These are phyloP conservation scores for Drosophila stalkeri DNA, from an alignment of 2,888 invertebrate genomes.

Conservation along the genomic window DNA sequence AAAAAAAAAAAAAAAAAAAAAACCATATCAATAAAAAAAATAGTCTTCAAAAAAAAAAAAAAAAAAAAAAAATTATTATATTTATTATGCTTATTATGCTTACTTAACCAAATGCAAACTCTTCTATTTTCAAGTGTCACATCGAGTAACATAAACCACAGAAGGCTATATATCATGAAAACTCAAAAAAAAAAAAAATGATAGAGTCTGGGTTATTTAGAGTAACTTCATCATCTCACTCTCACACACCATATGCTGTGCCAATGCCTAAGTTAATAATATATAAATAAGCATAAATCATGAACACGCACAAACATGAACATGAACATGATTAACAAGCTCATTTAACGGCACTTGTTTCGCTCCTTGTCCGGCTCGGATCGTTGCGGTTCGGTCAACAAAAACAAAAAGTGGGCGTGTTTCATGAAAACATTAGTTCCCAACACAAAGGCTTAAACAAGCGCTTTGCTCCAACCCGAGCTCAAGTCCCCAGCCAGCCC, in stretches of 20 bases:
- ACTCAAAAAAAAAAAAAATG: conserved; percentile 24
- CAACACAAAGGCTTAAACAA: conserved; percentile 60
- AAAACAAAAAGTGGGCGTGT: conserved; percentile 51
- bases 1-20: no score
- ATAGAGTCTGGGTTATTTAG: background rate
- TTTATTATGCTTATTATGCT: no score
- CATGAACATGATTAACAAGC: conserved; percentile 78
- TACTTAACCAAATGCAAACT: no score
- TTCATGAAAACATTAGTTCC: conserved; percentile 32
- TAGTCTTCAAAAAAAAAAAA: no score
- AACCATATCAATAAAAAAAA: no score
- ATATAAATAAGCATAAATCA: conserved; percentile 80
- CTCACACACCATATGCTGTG: background rate
- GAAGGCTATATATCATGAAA: conserved; percentile 51
- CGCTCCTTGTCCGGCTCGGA: conserved; percentile 24
- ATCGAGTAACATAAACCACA: conserved; percentile 21
- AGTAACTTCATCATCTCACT: background rate
- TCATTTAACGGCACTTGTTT: conserved; percentile 74
- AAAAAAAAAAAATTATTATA: no score
- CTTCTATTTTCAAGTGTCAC: no score
- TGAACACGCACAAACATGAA: conserved; percentile 66
- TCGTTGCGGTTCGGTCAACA: conserved; percentile 38
- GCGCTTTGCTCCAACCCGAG: conserved; percentile 12
- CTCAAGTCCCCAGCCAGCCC: conserved; percentile 8
- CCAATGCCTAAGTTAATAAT: conserved; percentile 67